Conservation (phyloP, 1,140 invertebrate species). For the Tenebrio molitor region DNA sequence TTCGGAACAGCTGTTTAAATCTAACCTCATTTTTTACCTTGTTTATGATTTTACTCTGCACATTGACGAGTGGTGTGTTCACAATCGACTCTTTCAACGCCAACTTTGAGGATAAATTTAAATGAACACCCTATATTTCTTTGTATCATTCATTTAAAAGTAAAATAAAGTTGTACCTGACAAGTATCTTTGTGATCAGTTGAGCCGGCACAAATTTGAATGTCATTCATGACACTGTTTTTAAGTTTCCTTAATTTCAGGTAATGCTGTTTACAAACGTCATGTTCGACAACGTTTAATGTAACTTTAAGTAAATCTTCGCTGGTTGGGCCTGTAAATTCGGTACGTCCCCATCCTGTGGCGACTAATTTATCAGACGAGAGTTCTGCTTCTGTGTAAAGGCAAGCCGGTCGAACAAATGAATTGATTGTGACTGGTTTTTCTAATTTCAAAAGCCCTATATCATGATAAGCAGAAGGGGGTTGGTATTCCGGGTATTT, state of each 20-base stretch:
- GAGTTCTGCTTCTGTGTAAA: constrained; percentile 66
- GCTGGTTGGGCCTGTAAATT: constrained; percentile 64
- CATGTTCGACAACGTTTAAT: no score
- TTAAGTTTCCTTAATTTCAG: constrained; percentile 62
- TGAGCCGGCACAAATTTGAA: constrained; percentile 78
- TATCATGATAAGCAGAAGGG: constrained; percentile 74
- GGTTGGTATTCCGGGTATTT: constrained; percentile 69
- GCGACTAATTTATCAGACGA: constrained; percentile 36
- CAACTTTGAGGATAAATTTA: no score
- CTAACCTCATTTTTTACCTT: no score
- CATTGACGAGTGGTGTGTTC: no score
- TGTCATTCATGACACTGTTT: constrained; percentile 66
- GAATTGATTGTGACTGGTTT: constrained; percentile 66
- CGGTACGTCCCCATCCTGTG: constrained; percentile 63
- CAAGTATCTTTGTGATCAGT: constrained; percentile 66
- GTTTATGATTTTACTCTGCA: no score
- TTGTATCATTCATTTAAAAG: no score
- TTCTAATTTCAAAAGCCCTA: constrained; percentile 72
- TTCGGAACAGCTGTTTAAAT: no score
- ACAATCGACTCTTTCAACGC: no score
- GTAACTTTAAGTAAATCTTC: constrained; percentile 70
- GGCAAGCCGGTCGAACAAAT: constrained; percentile 72
- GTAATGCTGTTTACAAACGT: no score
- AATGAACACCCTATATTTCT: no score
- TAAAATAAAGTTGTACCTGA: constrained; percentile 58